Evolutionary conservation across 2,113 vertebrate species (phyloP), one percentile per base, ranked within the genome.

Genomic region (Carlito syrichta): DNA sequence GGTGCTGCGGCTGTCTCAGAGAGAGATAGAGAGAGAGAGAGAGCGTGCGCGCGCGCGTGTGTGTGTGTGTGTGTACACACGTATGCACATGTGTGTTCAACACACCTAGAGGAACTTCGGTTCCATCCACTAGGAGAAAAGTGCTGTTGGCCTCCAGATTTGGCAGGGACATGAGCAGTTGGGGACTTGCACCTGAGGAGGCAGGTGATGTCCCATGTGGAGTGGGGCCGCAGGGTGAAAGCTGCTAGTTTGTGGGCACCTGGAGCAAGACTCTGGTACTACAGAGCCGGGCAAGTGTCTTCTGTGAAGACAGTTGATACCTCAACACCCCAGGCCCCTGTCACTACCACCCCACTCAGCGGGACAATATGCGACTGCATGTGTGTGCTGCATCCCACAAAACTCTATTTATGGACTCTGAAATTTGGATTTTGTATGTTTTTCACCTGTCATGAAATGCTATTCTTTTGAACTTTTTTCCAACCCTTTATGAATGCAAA

Each of bases 161-260:
- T 16, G n/a, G 50, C 14, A 6, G 48, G 35, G 35, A 45, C 5
- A 6, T 7, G n/a, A 63, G 30, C 19, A 3, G 0, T 2, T 56
- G 50, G 77, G 20, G 4, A 56, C 50, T 50, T 54, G 48, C 50
- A 32, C 27, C 43, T 17, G 43, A 0, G 27, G 88, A 9, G 32
- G 6, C 25, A 5, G 23, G 77, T 32, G 27, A 22, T 0, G 0
- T 40, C 52, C n/a, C n/a, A n/a, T n/a, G n/a, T n/a, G n/a, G n/a
- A n/a, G n/a, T n/a, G n/a, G n/a, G n/a, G n/a, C n/a, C n/a, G n/a
- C n/a, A n/a, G n/a, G n/a, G n/a, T n/a, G n/a, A n/a, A n/a, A n/a
- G n/a, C n/a, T n/a, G n/a, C n/a, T n/a, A n/a, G n/a, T n/a, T n/a
- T n/a, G n/a, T n/a, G n/a, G 17, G 19, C 76, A 35, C 40, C 54